Conservation (phyloP, 1,140 invertebrate species). For the Cherax quadricarinatus region DNA sequence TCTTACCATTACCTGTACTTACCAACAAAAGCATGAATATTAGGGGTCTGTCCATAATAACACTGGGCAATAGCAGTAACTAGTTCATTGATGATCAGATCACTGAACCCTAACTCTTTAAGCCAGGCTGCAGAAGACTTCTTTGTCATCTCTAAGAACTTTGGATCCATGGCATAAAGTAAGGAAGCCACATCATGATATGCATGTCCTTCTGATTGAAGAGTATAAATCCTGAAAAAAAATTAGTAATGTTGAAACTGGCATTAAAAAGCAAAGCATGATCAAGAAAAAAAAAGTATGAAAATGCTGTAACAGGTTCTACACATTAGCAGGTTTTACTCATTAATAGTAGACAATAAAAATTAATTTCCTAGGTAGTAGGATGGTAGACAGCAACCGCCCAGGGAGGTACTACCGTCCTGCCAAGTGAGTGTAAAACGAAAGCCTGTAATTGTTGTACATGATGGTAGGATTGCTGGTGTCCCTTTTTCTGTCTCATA, state of each 20-base stretch:
- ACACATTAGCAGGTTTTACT: not conserved
- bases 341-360: not conserved
- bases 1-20: slow-evolving; percentile 69
- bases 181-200: slow-evolving; percentile 80
- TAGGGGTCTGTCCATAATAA: slow-evolving; percentile 83
- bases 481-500: no score
- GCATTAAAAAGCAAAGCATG: not conserved
- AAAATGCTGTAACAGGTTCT: not conserved
- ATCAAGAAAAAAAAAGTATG: not conserved
- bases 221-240: slow-evolving; percentile 80
- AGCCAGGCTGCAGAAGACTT: slow-evolving; percentile 77
- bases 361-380: no score
- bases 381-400: no score
- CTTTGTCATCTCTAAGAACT: slow-evolving; percentile 79
- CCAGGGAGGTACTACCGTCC: no score
- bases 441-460: no score
- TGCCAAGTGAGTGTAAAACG: no score
- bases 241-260: not conserved
- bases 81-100: slow-evolving; percentile 80
- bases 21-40: slow-evolving; percentile 82
- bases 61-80: slow-evolving; percentile 79
- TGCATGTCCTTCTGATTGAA: slow-evolving; percentile 79
- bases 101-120: slow-evolving; percentile 76
- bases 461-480: no score
- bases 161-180: slow-evolving; percentile 79